These are phyloP conservation scores for Epinotia brunnichana DNA, from an alignment of 2,888 invertebrate species.

Conservation along the genomic window DNA sequence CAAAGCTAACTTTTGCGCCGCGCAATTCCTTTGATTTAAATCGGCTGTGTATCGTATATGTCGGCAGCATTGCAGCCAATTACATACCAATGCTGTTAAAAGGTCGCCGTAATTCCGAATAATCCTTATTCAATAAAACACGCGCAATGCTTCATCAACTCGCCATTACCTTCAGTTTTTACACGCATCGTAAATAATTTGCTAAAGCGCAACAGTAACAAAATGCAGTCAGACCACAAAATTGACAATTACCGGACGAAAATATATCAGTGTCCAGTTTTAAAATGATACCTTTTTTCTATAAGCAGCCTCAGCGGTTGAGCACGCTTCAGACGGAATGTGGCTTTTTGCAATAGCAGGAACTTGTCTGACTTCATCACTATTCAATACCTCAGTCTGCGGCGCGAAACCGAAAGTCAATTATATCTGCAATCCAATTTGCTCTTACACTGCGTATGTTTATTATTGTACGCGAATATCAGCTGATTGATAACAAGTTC, in stretches of 20 bases:
- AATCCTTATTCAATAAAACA: slow-evolving; percentile 31
- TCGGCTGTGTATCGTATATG: slow-evolving; percentile 16
- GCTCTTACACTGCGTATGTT: slow-evolving; percentile 33
- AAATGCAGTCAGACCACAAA: slow-evolving; percentile 36
- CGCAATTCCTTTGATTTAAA: slow-evolving; percentile 20
- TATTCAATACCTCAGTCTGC: slow-evolving; percentile 49
- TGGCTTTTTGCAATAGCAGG: slow-evolving; percentile 61
- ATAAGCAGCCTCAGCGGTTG: slow-evolving; percentile 45
- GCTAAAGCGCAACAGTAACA: slow-evolving; percentile 25
- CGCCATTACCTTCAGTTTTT: slow-evolving; percentile 29
- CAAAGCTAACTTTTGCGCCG: background rate
- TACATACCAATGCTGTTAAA: slow-evolving; percentile 38
- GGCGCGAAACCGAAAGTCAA: slow-evolving; percentile 59
- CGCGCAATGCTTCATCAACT: slow-evolving; percentile 11
- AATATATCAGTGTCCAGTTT: slow-evolving; percentile 34
- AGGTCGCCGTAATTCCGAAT: slow-evolving; percentile 32
- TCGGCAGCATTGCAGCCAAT: slow-evolving; percentile 19
- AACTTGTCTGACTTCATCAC: slow-evolving; percentile 59
- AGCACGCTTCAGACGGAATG: slow-evolving; percentile 61
- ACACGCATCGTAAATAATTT: slow-evolving; percentile 36
- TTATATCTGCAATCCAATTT: slow-evolving; percentile 44
- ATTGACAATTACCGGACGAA: slow-evolving; percentile 33
- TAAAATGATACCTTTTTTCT: slow-evolving; percentile 29
- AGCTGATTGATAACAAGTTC: slow-evolving; percentile 53
- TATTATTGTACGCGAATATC: slow-evolving; percentile 45